Conservation (phyloP, 2,888 invertebrate species). For the Vesta saturnalis region DNA sequence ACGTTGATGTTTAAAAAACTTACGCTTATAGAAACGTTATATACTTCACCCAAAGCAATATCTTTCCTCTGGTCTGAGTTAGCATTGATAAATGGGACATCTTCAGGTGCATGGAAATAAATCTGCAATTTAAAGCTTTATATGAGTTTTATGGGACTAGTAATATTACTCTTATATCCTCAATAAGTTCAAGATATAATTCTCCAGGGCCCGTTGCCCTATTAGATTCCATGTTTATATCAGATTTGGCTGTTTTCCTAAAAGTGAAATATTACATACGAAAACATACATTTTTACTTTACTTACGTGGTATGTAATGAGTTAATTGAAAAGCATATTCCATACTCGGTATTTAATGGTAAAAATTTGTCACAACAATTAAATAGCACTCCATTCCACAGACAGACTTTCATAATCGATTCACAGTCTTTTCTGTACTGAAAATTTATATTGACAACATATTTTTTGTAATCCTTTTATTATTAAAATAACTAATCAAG, state of each 20-base stretch:
- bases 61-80: constrained; percentile 62
- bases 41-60: constrained; percentile 57
- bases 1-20: constrained; percentile 27
- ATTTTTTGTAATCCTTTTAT: no score
- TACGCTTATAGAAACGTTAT: constrained; percentile 58
- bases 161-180: constrained; percentile 61
- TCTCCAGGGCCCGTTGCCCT: constrained; percentile 63
- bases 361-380: constrained; percentile 77
- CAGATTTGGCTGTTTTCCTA: constrained; percentile 36
- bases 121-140: constrained; percentile 61
- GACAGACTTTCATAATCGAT: constrained; percentile 69
- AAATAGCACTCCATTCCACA: constrained; percentile 70
- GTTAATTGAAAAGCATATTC: constrained; percentile 73
- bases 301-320: constrained; percentile 69
- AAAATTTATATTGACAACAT: no score
- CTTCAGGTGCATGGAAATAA: constrained; percentile 69
- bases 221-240: constrained; percentile 58
- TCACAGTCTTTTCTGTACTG: constrained; percentile 61
- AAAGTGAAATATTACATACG: constrained; percentile 2
- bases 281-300: background rate
- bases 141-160: constrained; percentile 3
- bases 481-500: no score
- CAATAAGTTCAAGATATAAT: constrained; percentile 62
- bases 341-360: constrained; percentile 75
- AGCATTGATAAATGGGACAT: constrained; percentile 67